Evolutionary conservation across 2,113 vertebrate species (phyloP), one percentile per base, ranked within the genome.

Genomic region (Platycercus adscitus): DNA sequence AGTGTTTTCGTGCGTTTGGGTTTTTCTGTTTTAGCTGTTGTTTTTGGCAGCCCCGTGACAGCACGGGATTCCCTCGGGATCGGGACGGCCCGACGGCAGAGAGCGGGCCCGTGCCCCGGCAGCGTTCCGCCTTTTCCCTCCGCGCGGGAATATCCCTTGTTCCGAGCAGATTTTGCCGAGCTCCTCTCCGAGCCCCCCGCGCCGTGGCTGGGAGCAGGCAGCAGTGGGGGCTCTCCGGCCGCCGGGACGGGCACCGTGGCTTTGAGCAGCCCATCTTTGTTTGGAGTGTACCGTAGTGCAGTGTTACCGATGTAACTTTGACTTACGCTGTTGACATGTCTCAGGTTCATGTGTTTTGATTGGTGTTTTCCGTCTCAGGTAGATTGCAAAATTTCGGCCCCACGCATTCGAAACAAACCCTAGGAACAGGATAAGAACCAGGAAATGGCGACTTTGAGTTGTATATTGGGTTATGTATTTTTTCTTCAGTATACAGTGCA

Each of bases 321-420:
- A 98, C 98, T 98, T 98, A 98, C 95, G 50, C 95, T 98, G 98
- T 98, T 97, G 98, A 98, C 98, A 98, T 98, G 98, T 98, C 98
- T 98, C 98, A 98, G 98, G 98, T 98, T 97, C 98, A 98, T 98
- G 98, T 98, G 98, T 98, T 98, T 97, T 85, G 97, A 98, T 97
- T 98, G 98, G 98, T 98, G 98, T 98, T 98, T 98, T 98, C 98
- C 96, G 98, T 98, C 98, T 98, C 98, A 98, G 98, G 98, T 98
- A 98, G 98, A 98, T 98, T 89, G 98, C 98, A 95, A 98, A 96
- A 97, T 97, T 97, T 98, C 91, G 97, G 98, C 98, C 98, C 98
- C 98, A 97, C 97, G 17, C 98, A 98, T 98, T 98, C 98, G 97
- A 97, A 94, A 41, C 46, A 24, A 7, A 17, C 37, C 13, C 16